A percentile compares a stretch with the other conserved stretches of the same genome.
phyloP scores from a whole-genome alignment of 2,113 vertebrate genomes.

The Xiphophorus maculatus region DNA sequence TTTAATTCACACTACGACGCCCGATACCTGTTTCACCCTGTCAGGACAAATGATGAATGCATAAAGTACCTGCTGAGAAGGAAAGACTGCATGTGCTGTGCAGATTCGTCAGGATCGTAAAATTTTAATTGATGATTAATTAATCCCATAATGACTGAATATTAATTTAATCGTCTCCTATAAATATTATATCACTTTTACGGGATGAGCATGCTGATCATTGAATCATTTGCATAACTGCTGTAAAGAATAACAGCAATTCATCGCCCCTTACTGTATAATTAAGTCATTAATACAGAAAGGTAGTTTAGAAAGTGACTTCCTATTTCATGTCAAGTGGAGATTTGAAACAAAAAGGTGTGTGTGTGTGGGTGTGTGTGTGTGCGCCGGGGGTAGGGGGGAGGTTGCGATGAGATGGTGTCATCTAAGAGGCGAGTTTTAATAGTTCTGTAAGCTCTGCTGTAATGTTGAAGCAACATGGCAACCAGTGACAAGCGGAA shows the following conservation, averaged over 20 bases:
- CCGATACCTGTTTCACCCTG: not conserved
- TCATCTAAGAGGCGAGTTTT: not conserved
- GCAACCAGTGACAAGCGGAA: not conserved
- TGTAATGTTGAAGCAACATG: not conserved
- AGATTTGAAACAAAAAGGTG: too few species aligned
- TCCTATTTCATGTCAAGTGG: not conserved
- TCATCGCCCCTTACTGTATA: not conserved
- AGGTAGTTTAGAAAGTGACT: not conserved
- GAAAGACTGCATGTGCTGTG: not conserved
- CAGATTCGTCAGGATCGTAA: not conserved
- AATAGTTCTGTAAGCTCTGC: not conserved
- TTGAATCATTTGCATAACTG: not conserved
- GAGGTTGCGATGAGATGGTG: not conserved
- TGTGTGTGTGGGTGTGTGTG: too few species aligned
- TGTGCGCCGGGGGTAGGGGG: too few species aligned
- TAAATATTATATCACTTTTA: not conserved
- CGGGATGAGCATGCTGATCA: not conserved
- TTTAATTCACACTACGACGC: not conserved
- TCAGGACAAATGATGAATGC: not conserved
- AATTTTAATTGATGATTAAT: slow-evolving; percentile 1
- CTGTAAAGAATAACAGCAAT: not conserved
- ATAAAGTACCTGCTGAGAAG: not conserved
- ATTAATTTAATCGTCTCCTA: not conserved
- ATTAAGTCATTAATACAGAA: not conserved
- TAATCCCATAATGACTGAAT: not conserved